Evolutionary conservation across 2,113 vertebrate species (phyloP), one percentile per base, ranked within the genome.

Genomic region (Speoplatyrhinus poulsoni): DNA sequence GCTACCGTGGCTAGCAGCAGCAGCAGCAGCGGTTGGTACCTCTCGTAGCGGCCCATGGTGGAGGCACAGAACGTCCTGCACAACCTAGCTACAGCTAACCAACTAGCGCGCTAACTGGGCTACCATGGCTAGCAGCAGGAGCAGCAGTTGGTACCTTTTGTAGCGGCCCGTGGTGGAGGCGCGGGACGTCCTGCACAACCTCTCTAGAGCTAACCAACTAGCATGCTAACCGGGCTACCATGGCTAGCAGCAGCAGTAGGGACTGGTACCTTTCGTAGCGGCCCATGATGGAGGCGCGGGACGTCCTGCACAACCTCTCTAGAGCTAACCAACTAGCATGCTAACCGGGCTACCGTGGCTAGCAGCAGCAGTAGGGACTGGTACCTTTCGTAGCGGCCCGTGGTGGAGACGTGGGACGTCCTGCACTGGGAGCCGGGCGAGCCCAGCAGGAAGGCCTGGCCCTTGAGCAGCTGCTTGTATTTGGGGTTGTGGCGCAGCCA

Each of bases 401-500:
- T 55, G 69, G 79, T 87, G 68, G 93, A 85, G 81, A 71, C 75
- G 2, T 92, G 94, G 46, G 95, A 96, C 92, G 94, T 94, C 82
- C 91, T 92, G 17, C 94, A 91, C 12, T 91, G 91, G 41, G 94
- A 92, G 12, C 92, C 92, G 0, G 97, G 96, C 47, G 97, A 99
- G 12, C 90, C 92, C 65, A 92, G 94, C 58, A 91, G 86, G 65
- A 91, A 85, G 11, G 9, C 65, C 86, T 94, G 96, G 80, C 90
- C 93, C 85, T 96, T 97, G 16, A 88, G 85, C 36, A 96, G 89
- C 32, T 96, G 93, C 76, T 96, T 98, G 89, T 98, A 98, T 79
- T 95, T 99, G 32, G 96, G 95, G 72, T 98, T 97, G 91, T 97
- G 96, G 73, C 85, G 94, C 79, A 99, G 91, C 98, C 98, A 99